Evolutionary conservation across 1,140 invertebrate species (phyloP).

Genomic region (Anagrus nilaparvatae): DNA sequence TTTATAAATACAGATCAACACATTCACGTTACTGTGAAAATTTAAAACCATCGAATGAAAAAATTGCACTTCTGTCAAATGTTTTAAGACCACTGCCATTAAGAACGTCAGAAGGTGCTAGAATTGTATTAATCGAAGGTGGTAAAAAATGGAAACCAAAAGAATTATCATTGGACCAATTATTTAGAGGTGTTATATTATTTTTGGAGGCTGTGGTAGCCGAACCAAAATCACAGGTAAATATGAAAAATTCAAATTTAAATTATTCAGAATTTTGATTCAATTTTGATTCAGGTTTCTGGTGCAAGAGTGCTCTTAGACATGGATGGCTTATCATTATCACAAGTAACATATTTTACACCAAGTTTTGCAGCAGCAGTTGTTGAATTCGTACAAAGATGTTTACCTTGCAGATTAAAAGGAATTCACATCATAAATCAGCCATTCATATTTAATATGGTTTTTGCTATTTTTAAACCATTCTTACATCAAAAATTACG

Average conservation of each 20-base stretch:
- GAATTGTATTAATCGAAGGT: constrained; percentile 46
- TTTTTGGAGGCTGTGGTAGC: constrained; percentile 48
- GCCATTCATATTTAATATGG: constrained; percentile 64
- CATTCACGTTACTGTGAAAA: constrained; percentile 44
- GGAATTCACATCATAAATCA: constrained; percentile 70
- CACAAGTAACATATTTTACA: constrained; percentile 59
- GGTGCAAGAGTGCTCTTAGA: constrained; percentile 58
- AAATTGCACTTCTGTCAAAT: constrained; percentile 41
- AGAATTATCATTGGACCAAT: constrained; percentile 42
- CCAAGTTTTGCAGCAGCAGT: constrained; percentile 55
- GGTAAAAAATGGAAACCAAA: constrained; percentile 59
- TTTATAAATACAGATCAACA: constrained; percentile 46
- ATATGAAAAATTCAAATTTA: neutral
- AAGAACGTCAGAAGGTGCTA: constrained; percentile 42
- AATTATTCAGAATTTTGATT: neutral
- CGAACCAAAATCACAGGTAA: constrained; percentile 53
- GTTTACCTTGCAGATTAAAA: constrained; percentile 56
- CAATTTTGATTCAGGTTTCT: constrained; percentile 26
- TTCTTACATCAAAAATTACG: constrained; percentile 56
- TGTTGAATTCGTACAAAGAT: constrained; percentile 58
- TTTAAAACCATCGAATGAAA: constrained; percentile 41
- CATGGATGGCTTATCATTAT: constrained; percentile 53
- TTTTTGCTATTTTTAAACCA: constrained; percentile 66
- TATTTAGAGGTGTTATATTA: constrained; percentile 50
- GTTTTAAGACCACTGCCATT: constrained; percentile 47